Evolutionary conservation across 1,140 invertebrate species (phyloP), one percentile per base, ranked within the genome.

Genomic region (Polypedilum vanderplanki): DNA sequence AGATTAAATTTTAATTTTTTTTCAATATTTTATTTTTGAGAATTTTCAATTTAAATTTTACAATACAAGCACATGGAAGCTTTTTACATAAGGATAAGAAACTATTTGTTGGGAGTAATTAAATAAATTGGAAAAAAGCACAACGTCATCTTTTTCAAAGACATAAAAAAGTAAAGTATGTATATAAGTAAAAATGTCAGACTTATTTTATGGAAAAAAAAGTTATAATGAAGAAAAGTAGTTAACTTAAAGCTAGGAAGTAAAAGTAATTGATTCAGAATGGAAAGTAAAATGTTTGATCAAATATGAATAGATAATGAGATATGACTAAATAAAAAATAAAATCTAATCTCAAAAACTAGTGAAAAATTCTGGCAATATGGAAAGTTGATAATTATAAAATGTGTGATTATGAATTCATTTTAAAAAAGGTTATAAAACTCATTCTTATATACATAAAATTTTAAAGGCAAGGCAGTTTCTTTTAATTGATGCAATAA

Each of bases 1-100:
- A 1, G 5, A 33, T 1, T 0, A 78, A 82, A 15, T 0, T 15
- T 40, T 76, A 78, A 41, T 57, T 57, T 57, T 57, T 57, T 57
- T 57, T 12, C n/a, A 46, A 46, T 15, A 12, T 57, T 57, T 57
- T 57, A 57, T 57, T 57, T n/a, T 57, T 57, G 46, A 57, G 46
- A 8, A 57, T 57, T 57, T 46, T 15, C 12, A 15, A 12, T 15
- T n/a, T n/a, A 57, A 46, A 46, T 15, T 57, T 57, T 57, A n/a
- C 46, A 57, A n/a, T n/a, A 57, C 4, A 57, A n/a, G n/a, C n/a
- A 57, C 12, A 15, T 57, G 46, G 46, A 57, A 57, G 46, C 46
- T 57, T 57, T 57, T n/a, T 57, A 57, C 46, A 57, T 12, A 57
- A 57, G 46, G n/a, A 57, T 57, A 57, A n/a, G 46, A 57, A 15